Evolutionary conservation across 1,140 invertebrate species (phyloP).

Genomic region (Caenorhabditis briggsae): DNA sequence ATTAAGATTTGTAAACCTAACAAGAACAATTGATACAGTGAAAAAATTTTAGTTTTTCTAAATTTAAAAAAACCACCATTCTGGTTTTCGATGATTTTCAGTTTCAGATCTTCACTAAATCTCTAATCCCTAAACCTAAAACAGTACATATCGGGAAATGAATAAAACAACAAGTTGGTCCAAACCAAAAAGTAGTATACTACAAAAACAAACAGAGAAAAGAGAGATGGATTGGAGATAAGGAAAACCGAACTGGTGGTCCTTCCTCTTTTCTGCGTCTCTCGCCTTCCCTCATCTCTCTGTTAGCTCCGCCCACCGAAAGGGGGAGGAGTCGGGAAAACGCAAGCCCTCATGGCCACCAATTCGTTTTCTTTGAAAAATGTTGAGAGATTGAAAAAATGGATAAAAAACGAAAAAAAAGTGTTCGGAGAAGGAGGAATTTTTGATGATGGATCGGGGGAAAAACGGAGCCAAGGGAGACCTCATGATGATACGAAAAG

Average conservation of each 20-base stretch:
- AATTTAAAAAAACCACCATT: too few relatives aligned
- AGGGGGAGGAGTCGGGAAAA: constrained; percentile 12
- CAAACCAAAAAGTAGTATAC: not conserved
- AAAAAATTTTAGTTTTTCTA: too few relatives aligned
- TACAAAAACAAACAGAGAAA: constrained; percentile 30
- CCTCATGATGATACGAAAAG: constrained; percentile 41
- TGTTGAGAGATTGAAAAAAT: constrained; percentile 6
- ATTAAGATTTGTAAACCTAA: too few relatives aligned
- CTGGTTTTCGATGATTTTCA: too few relatives aligned
- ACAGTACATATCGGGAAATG: not conserved
- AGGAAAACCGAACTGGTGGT: not conserved
- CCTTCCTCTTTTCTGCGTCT: not conserved
- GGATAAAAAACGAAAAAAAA: constrained; percentile 41
- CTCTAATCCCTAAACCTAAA: not conserved
- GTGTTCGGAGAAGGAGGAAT: not conserved
- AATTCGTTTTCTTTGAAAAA: not conserved
- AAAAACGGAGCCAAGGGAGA: constrained; percentile 22
- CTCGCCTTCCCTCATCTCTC: not conserved
- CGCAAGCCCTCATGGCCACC: not conserved
- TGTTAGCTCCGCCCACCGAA: not conserved
- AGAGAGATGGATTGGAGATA: too few relatives aligned
- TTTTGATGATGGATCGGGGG: constrained; percentile 25
- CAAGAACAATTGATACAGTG: too few relatives aligned
- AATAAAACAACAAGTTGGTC: constrained; percentile 18
- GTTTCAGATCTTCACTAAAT: too few relatives aligned